A percentile compares a stretch with the other conserved stretches of the same genome.
phyloP scores from a whole-genome alignment of 2,797 vertebrate species.

The Urocyon cinereoargenteus region DNA sequence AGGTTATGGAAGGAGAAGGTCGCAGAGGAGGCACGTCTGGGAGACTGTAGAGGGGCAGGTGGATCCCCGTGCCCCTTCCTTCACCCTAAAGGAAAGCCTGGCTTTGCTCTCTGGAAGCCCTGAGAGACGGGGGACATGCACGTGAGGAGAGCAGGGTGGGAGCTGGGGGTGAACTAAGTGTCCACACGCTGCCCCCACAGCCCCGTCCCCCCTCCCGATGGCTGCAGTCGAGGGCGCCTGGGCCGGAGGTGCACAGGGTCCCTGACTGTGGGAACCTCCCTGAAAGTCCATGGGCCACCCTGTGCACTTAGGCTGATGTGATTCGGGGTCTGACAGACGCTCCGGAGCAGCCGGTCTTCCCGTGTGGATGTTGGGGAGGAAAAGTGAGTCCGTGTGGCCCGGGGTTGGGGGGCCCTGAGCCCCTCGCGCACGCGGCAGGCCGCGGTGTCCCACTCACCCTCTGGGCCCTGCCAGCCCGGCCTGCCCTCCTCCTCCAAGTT shows the following conservation, averaged over 20 bases:
- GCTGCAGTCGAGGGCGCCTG: neutral
- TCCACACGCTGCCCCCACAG: fast-evolving
- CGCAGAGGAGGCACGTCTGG: neutral
- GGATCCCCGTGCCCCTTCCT: neutral
- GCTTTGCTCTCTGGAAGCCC: neutral
- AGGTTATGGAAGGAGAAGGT: neutral
- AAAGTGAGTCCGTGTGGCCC: neutral
- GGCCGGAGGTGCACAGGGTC: neutral
- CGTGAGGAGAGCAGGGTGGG: neutral
- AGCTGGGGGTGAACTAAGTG: neutral
- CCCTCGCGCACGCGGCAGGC: too few species aligned
- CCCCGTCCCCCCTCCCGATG: neutral
- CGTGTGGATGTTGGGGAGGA: neutral
- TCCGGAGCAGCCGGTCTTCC: neutral
- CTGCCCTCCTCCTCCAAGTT: neutral
- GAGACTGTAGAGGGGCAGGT: neutral
- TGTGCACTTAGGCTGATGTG: neutral
- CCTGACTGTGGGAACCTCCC: neutral
- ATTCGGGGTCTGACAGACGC: neutral
- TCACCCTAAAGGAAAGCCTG: neutral
- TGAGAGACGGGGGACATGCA: neutral
- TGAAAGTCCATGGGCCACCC: neutral
- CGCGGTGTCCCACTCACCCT: too few species aligned
- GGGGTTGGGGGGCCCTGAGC: too few species aligned
- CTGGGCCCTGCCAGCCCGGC: too few species aligned